Base-by-base conservation (phyloP, 1,140 invertebrate species). In the Drosophila bocqueti region DNA sequence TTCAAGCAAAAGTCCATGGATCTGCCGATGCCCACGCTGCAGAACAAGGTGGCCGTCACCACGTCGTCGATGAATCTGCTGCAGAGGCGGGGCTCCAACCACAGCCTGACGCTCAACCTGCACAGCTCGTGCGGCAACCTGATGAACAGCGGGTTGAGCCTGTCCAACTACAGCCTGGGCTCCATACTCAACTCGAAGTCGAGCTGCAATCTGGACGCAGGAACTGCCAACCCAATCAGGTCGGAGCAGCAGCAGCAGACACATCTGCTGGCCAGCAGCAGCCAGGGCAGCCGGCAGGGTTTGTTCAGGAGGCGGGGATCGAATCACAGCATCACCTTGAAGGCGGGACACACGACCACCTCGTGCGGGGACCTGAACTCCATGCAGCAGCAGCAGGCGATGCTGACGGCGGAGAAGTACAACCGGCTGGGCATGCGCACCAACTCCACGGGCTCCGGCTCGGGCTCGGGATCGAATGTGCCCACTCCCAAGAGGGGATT, bases 1-100 rank as follows among this genome's bases (percentile, higher is more conserved):
- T 90, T 79, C 40, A 92, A 92, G 67, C 89, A 92, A 36, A 92
- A 91, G 64, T 92, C 85, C 15, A 82, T 92, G 83, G 84, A 91
- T 24, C 24, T 87, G 50, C 86, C 90, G 13, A 73, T 79, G 46
- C 58, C 72, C 6, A 36, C 63, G 8, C 58, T 72, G 36, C 78
- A 82, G 29, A 43, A 59, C 21, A 84, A 85, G 46, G 24, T 64
- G 2, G 65, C 81, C 93, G 43, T 81, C 40, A 59, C 86, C 74
- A 83, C 81, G 31, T 83, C 83, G 49, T 62, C 93, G 3, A 92
- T 90, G 91, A 96, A 96, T 80, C 92, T 97, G 4, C 83, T 97
- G 13, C 96, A 98, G 93, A 94, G 97, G n/a, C 94, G 97, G 9
- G 97, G 97, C 2, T 98, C 97, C 0, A 98, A 97, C 91, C 97